phyloP scores from a whole-genome alignment of 2,888 invertebrate species.

The Tethea ocularis region DNA sequence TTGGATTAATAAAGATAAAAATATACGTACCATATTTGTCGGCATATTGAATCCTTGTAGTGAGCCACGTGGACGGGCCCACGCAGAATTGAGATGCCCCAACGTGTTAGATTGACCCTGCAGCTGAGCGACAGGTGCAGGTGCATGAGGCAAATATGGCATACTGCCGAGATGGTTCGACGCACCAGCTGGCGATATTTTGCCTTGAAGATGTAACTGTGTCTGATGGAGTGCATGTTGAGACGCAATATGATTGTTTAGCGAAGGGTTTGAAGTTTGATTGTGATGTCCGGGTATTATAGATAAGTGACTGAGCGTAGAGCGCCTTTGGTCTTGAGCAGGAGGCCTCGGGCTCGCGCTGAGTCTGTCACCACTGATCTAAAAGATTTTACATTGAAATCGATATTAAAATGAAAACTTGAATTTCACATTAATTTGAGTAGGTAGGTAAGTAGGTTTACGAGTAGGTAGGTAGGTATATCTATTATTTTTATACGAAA shows the following conservation, averaged over 20 bases:
- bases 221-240: conserved; percentile 41
- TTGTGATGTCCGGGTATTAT: conserved; percentile 20
- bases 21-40: conserved; percentile 54
- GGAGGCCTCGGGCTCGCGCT: conserved; percentile 69
- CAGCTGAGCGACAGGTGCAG: conserved; percentile 37
- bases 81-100: conserved; percentile 54
- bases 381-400: conserved; percentile 9
- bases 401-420: background rate
- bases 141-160: conserved; percentile 62
- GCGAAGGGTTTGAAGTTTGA: conserved; percentile 30
- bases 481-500: background rate
- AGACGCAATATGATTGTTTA: conserved; percentile 44
- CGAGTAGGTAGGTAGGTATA: too few relatives aligned
- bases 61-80: conserved; percentile 65
- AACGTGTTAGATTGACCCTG: conserved; percentile 54
- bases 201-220: conserved; percentile 54
- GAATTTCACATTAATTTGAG: too few relatives aligned
- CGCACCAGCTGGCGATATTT: conserved; percentile 38
- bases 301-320: conserved; percentile 49
- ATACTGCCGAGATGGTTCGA: conserved; percentile 62
- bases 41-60: conserved; percentile 62
- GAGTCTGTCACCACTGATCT: conserved; percentile 63
- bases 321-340: conserved; percentile 55
- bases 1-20: background rate
- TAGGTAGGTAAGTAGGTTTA: background rate